phyloP scores from a whole-genome alignment of 2,888 invertebrate genomes.

The Polyploca ridens region DNA sequence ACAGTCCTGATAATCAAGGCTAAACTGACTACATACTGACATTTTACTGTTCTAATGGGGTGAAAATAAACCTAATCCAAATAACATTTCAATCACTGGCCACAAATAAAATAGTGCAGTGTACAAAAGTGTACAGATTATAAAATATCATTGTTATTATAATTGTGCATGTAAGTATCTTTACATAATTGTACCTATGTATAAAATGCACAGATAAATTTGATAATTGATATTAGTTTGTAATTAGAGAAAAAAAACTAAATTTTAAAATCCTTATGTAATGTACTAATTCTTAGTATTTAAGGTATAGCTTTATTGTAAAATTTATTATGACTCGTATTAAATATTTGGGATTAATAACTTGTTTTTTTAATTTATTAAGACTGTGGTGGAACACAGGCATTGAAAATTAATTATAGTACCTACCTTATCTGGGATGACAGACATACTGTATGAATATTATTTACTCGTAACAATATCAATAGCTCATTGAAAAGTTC shows the following conservation, averaged over 20 bases:
- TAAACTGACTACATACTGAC: too few relatives aligned
- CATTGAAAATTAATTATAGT: too few relatives aligned
- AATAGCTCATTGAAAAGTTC: too few relatives aligned
- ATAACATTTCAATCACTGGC: not conserved
- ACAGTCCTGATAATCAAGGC: too few relatives aligned
- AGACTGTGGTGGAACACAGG: too few relatives aligned
- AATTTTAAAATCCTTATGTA: conserved; percentile 34
- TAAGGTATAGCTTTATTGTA: conserved; percentile 50
- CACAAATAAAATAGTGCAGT: not conserved
- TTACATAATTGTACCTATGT: conserved; percentile 27
- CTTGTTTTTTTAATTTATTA: conserved; percentile 26
- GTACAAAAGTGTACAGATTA: not conserved
- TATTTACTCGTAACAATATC: too few relatives aligned
- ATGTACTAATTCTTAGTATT: conserved; percentile 31
- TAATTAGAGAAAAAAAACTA: conserved; percentile 31
- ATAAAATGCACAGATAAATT: conserved; percentile 51
- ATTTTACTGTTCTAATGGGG: too few relatives aligned
- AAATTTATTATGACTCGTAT: conserved; percentile 63
- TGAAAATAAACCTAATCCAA: not conserved
- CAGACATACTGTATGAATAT: too few relatives aligned
- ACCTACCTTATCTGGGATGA: too few relatives aligned
- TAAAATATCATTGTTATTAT: conserved; percentile 14
- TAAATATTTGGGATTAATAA: conserved; percentile 53
- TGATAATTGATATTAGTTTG: conserved; percentile 50
- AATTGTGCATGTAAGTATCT: conserved; percentile 1